These are phyloP conservation scores for Drosophila barbarae DNA, from an alignment of 2,888 invertebrate genomes.

Conservation along the genomic window DNA sequence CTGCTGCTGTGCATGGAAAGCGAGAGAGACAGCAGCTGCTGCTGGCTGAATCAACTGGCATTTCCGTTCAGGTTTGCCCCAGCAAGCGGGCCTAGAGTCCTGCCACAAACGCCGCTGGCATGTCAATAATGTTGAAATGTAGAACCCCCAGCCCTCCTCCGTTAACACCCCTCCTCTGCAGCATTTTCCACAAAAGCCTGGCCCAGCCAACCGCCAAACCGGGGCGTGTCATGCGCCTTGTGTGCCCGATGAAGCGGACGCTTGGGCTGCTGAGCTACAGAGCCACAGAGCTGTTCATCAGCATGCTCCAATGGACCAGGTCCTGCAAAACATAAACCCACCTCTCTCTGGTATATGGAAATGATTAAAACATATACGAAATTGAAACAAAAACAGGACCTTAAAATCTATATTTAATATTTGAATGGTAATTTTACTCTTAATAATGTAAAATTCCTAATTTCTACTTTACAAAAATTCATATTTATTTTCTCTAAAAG, in stretches of 20 bases:
- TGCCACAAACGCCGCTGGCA: constrained; percentile 64
- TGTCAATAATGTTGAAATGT: constrained; percentile 73
- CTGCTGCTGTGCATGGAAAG: neutral
- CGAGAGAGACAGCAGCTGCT: constrained; percentile 22
- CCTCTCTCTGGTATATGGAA: neutral
- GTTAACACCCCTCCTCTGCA: neutral
- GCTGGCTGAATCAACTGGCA: constrained; percentile 40
- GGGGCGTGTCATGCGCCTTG: constrained; percentile 43
- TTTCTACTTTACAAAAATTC: too few relatives aligned
- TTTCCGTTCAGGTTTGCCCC: constrained; percentile 55
- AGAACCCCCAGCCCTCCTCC: constrained; percentile 27
- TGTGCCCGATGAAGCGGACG: constrained; percentile 67
- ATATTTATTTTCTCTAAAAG: accelerated
- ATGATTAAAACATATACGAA: neutral
- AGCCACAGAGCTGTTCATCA: constrained; percentile 60
- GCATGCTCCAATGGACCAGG: constrained; percentile 60
- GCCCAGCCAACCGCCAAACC: neutral
- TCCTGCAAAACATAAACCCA: constrained; percentile 4
- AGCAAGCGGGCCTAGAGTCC: constrained; percentile 26
- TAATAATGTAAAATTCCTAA: neutral
- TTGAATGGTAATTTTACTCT: neutral
- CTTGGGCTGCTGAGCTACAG: constrained; percentile 25
- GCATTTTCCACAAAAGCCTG: neutral
- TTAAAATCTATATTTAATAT: neutral
- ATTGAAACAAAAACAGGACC: neutral